phyloP scores from a whole-genome alignment of 2,888 invertebrate genomes.

The Lissonota sp. region DNA sequence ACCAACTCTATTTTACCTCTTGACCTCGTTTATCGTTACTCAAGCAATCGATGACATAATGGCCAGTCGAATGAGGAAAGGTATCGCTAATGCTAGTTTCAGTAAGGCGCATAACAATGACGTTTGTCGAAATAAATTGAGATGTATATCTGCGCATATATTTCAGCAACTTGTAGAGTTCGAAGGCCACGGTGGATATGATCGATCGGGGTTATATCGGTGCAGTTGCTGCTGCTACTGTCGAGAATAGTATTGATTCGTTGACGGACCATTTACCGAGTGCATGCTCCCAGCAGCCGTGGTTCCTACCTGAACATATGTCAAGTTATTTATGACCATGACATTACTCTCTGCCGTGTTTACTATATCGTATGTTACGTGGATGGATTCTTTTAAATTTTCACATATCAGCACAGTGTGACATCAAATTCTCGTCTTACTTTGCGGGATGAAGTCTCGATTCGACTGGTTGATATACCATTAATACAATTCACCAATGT shows the following conservation, averaged over 20 bases:
- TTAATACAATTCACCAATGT: too few relatives aligned
- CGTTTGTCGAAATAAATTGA: constrained; percentile 3
- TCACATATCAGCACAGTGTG: constrained; percentile 14
- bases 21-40: too few relatives aligned
- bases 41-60: too few relatives aligned
- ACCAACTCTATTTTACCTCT: too few relatives aligned
- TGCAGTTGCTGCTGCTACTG: constrained; percentile 42
- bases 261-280: constrained; percentile 78
- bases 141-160: constrained; percentile 12
- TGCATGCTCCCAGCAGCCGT: constrained; percentile 75
- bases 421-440: too few relatives aligned
- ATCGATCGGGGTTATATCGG: constrained; percentile 55
- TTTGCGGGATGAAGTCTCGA: too few relatives aligned
- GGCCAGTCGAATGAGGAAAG: too few relatives aligned
- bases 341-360: constrained; percentile 80
- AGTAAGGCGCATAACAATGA: not conserved
- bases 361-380: constrained; percentile 80
- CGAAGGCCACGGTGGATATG: constrained; percentile 30
- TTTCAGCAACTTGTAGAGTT: constrained; percentile 46
- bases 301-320: constrained; percentile 78
- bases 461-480: too few relatives aligned
- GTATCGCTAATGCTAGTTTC: constrained; percentile 3
- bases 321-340: constrained; percentile 81
- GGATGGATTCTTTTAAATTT: constrained; percentile 74
- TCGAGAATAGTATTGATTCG: constrained; percentile 76